Evolutionary conservation across 2,113 vertebrate genomes (phyloP), one percentile per base, ranked within the genome.

Genomic region (Trinectes maculatus): DNA sequence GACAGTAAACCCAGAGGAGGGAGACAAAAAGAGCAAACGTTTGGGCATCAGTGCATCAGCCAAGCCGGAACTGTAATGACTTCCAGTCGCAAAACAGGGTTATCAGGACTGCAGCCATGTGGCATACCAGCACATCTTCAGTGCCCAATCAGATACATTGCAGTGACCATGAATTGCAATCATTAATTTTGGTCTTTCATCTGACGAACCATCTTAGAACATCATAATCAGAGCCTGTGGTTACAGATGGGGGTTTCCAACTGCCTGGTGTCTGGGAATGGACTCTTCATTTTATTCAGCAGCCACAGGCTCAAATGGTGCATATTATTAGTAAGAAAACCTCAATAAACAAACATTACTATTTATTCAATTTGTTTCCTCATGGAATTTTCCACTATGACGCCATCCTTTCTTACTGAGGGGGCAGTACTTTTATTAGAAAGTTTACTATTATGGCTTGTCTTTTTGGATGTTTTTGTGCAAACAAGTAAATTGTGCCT

Each of bases 51-150:
- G 26, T 26, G 34, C 18, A 13, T 48, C 34, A 57, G 68, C 79
- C 76, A 88, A 85, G 77, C 62, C 73, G 52, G 36, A 60, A 80
- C 58, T 33, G 56, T 82, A 79, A 88, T 85, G 47, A 61, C 54
- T 84, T 80, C 74, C 84, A 85, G 60, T 74, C 74, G 79, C 63
- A 56, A 8, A 18, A 44, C 26, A 43, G 52, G n/a, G 48, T 85
- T 75, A 87, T 79, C 75, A 77, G 77, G 24, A 60, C 34, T 0
- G 8, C 34, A 13, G 29, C 42, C 47, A 65, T 66, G 77, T 75
- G 68, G 56, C 81, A 68, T 60, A 55, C 44, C 64, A 62, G 57
- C 73, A 75, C 69, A 67, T 74, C 73, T 49, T 61, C 55, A 46
- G 1, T 26, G 34, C 25, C 44, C 67, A 61, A 79, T 82, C 73